Evolutionary conservation across 2,797 vertebrate species (phyloP), one percentile per base, ranked within the genome.

Genomic region (Natrix natrix): DNA sequence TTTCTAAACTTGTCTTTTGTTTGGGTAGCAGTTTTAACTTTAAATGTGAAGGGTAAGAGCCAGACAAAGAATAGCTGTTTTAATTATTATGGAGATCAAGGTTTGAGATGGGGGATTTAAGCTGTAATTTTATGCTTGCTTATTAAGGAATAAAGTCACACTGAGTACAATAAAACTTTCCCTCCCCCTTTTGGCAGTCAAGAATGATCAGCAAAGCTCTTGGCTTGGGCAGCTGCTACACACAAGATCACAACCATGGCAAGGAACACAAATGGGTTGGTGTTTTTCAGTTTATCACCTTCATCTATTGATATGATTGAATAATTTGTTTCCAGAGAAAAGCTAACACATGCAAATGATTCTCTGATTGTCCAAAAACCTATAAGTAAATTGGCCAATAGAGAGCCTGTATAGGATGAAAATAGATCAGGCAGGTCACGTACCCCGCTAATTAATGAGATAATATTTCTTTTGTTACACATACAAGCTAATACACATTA

Each of bases 1-100:
- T 94, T 96, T 74, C 92, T 90, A 69, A 95, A 48, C 12, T 87
- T 88, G 37, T 48, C 63, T 57, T 6, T 91, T 61, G 93, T 94
- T 90, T 17, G 0, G 3, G 93, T 94, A 95, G 55, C 28, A 93
- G 16, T 59, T 91, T 92, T 69, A 43, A 32, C 16, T 59, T 93
- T 92, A 91, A 93, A 2, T 59, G 0, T 61, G 94, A 59, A 56
- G 60, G 2, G 22, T 56, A 86, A 56, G 56, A 90, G 22, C 57
- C 24, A 56, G 74, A n/a, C 48, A 63, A 83, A 92, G 28, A 10
- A 12, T 90, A 63, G 20, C 13, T 83, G 43, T 83, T 83, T 83
- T 83, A 83, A 83, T 48, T 83, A 83, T 83, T 83, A 83, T 83
- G 37, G 74, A 83, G 78, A 48, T 48, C 20, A 83, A 48, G 78